Base-by-base conservation (phyloP, 1,140 invertebrate species). In the Aplysia californica region DNA sequence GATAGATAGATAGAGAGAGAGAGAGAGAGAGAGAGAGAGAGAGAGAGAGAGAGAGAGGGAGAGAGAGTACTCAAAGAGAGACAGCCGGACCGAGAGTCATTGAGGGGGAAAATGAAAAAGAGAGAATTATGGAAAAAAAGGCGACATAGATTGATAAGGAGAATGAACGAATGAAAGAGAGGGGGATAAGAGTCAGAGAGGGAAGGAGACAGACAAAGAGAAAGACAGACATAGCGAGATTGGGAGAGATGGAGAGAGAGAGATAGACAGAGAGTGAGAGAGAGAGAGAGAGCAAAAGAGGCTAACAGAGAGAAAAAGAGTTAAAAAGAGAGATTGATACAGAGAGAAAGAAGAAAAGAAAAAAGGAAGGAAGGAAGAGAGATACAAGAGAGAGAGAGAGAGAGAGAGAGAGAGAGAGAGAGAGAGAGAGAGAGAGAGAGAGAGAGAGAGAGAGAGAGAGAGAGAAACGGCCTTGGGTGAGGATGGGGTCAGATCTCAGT, bases 1-100 rank as follows among this genome's bases (percentile, higher is more conserved):
- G 64, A 66, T 23, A 66, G 64, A 66, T 23, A 66, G 64, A 66
- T 21, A 66, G 64, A 66, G 64, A 66, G 64, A 66, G 64, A 66
- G 64, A 66, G 64, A 66, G 64, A 66, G 64, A 4, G 64, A 66
- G 64, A 66, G 5, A 66, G 64, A 29, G 10, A 29, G 35, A 29
- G 26, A 66, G 26, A 66, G 44, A 50, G 44, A 50, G 44, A 50
- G 44, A 50, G 44, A 50, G 44, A 50, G 44, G n/a, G n/a, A 50
- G 44, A 50, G 44, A 50, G 44, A 50, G 44, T 15, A 50, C 44
- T 15, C 10, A 50, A n/a, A 50, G 44, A 50, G 44, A 50, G 44
- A 50, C 44, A 50, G 44, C 10, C 44, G n/a, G 44, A 50, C 44
- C 10, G 44, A 50, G 10, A 50, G 44, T 15, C 44, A 50, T 10